These are phyloP conservation scores for Lates calcarifer DNA, from an alignment of 2,113 vertebrate genomes.

Conservation along the genomic window DNA sequence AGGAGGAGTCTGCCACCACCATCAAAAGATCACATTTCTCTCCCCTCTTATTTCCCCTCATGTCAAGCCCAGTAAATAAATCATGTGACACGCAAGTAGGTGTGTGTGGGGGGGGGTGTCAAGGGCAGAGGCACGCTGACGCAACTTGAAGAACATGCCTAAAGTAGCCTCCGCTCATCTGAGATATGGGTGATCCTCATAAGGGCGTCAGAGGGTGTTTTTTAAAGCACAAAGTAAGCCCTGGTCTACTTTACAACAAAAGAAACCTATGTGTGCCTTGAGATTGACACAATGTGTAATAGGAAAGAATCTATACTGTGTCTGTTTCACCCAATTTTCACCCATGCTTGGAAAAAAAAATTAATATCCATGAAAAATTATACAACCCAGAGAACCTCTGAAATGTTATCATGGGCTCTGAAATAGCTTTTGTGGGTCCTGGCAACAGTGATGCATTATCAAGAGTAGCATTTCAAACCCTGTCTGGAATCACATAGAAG, in stretches of 20 bases:
- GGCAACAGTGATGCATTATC: constrained; percentile 35
- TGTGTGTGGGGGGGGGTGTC: neutral
- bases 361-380: neutral
- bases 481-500: constrained; percentile 11
- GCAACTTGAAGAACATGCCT: neutral
- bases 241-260: neutral
- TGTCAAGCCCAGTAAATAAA: constrained; percentile 41
- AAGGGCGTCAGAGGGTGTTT: neutral
- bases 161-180: neutral
- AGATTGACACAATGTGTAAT: neutral
- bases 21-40: constrained; percentile 55
- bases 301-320: neutral
- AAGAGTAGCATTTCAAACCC: constrained; percentile 31
- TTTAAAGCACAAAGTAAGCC: constrained; percentile 12
- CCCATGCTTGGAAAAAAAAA: neutral
- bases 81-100: constrained; percentile 34
- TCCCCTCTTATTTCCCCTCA: neutral
- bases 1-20: constrained; percentile 9
- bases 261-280: neutral
- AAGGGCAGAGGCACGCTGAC: constrained; percentile 11
- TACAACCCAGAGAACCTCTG: neutral
- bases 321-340: neutral
- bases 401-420: constrained; percentile 4
- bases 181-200: constrained; percentile 25
- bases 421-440: constrained; percentile 19